Conservation (phyloP, 2,888 invertebrate species). For the Orchesellides sinensis region DNA sequence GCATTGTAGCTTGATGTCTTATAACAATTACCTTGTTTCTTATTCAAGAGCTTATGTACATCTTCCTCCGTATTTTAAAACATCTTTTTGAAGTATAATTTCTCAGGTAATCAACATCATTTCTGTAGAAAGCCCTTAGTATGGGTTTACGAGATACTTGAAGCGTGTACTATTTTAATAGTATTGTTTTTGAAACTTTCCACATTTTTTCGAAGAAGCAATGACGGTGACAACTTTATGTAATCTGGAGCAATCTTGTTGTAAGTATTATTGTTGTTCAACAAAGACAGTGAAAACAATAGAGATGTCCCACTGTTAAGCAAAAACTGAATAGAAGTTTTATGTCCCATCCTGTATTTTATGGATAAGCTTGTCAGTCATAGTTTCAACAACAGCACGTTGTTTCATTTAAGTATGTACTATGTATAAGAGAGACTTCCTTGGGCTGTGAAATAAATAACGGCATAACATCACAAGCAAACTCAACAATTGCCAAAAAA, state of each 20-base stretch:
- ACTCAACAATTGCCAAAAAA: constrained; percentile 53
- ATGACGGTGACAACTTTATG: constrained; percentile 60
- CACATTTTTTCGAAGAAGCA: constrained; percentile 26
- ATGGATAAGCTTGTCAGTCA: not conserved
- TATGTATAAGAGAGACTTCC: not conserved
- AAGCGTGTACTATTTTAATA: not conserved
- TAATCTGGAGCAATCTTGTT: constrained; percentile 56
- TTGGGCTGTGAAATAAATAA: constrained; percentile 32
- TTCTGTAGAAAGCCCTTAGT: no score
- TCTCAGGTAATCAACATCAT: no score
- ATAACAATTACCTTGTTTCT: no score
- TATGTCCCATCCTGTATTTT: constrained; percentile 4
- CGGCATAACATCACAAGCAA: constrained; percentile 44
- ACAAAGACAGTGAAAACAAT: constrained; percentile 46
- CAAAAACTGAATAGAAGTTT: constrained; percentile 38
- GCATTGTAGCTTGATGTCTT: no score
- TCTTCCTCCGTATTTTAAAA: no score
- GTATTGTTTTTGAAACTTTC: constrained; percentile 26
- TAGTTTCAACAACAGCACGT: constrained; percentile 15
- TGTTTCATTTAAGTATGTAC: no score
- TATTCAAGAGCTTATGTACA: no score
- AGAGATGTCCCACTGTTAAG: constrained; percentile 44
- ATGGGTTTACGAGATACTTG: no score
- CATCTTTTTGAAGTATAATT: no score
- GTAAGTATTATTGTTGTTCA: constrained; percentile 40